phyloP scores from a whole-genome alignment of 2,888 invertebrate genomes.

The Thecophora atra region DNA sequence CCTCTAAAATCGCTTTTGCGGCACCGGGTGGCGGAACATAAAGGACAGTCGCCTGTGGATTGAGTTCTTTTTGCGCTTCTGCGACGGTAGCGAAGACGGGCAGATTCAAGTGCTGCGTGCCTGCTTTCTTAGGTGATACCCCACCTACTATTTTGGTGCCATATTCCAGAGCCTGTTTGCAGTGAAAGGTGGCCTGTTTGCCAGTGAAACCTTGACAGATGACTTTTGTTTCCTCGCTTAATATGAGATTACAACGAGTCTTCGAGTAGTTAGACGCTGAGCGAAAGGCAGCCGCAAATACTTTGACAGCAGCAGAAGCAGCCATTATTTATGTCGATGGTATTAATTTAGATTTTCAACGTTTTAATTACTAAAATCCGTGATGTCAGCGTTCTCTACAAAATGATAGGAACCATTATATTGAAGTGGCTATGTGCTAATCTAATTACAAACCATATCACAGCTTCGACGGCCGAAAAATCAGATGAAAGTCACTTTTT shows the following conservation, averaged over 20 bases:
- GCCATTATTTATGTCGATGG: background rate
- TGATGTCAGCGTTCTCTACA: too few relatives aligned
- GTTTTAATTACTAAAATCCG: too few relatives aligned
- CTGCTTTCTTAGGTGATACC: conserved; percentile 81
- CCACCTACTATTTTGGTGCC: conserved; percentile 92
- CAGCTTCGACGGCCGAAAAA: too few relatives aligned
- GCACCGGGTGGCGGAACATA: conserved; percentile 95
- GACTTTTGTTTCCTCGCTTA: conserved; percentile 87
- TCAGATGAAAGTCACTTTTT: too few relatives aligned
- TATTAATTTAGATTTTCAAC: too few relatives aligned
- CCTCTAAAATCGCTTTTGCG: conserved; percentile 88
- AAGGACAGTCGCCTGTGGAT: conserved; percentile 90
- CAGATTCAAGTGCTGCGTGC: conserved; percentile 78
- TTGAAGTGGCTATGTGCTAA: too few relatives aligned
- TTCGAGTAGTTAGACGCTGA: conserved; percentile 48
- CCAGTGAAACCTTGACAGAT: conserved; percentile 99
- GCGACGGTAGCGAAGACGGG: conserved; percentile 70
- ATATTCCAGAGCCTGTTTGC: conserved; percentile 95
- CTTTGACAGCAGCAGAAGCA: background rate
- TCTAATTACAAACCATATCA: too few relatives aligned
- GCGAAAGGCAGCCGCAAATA: background rate
- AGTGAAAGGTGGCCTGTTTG: conserved; percentile 93
- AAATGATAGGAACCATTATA: too few relatives aligned
- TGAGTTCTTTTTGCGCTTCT: conserved; percentile 85
- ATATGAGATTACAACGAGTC: conserved; percentile 84